A percentile compares a stretch with the other conserved stretches of the same genome.
These are phyloP conservation scores for Proteles cristata DNA, from an alignment of 2,113 vertebrate genomes.

Conservation along the genomic window DNA sequence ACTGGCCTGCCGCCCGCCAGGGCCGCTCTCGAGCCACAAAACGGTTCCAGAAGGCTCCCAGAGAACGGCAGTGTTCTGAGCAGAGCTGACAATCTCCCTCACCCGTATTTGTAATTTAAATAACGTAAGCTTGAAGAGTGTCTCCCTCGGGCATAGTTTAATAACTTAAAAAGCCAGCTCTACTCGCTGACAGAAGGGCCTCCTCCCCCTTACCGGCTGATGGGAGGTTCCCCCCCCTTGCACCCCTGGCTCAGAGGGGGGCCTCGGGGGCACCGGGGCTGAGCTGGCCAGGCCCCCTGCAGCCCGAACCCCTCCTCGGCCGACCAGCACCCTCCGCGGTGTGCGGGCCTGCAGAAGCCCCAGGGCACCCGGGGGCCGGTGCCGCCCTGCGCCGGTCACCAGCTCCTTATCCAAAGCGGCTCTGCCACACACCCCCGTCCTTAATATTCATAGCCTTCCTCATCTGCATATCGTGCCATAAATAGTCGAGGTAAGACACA, in stretches of 20 bases:
- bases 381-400: conserved; percentile 64
- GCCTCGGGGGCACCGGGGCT: not conserved
- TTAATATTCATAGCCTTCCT: conserved; percentile 86
- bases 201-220: not conserved
- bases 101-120: conserved; percentile 87
- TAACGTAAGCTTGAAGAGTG: conserved; percentile 79
- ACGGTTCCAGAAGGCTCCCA: conserved; percentile 78
- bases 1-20: not conserved
- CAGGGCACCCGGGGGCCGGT: not conserved
- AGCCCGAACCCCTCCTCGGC: rapidly evolving
- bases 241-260: not conserved
- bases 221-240: not conserved
- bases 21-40: not conserved
- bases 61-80: conserved; percentile 83
- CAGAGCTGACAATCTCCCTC: conserved; percentile 81
- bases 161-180: conserved; percentile 47
- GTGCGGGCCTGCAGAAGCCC: rapidly evolving
- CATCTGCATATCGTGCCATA: conserved; percentile 89
- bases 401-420: conserved; percentile 76
- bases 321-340: not conserved
- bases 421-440: conserved; percentile 74
- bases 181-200: rapidly evolving
- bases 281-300: not conserved
- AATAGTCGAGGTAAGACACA: conserved; percentile 90
- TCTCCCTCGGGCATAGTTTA: conserved; percentile 78